Evolutionary conservation across 2,797 vertebrate genomes (phyloP).

Genomic region (Phoebastria nigripes): DNA sequence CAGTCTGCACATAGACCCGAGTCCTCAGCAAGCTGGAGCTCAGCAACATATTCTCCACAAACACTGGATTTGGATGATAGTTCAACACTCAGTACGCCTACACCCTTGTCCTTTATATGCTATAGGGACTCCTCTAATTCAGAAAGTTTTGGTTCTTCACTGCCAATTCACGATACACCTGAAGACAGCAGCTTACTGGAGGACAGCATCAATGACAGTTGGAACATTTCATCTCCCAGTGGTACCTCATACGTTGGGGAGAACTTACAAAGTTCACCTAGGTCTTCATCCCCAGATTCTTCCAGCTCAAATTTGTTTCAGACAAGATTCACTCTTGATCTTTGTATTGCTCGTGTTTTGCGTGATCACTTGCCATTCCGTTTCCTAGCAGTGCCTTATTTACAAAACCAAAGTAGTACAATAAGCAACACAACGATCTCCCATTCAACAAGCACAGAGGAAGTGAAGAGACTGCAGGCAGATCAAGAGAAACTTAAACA

Average conservation of each 20-base stretch:
- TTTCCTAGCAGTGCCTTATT: background rate
- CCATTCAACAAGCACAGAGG: background rate
- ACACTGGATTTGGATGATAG: background rate
- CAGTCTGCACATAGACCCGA: background rate
- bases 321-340: background rate
- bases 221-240: background rate
- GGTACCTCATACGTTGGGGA: background rate
- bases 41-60: background rate
- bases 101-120: conserved; percentile 14
- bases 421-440: background rate
- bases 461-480: background rate
- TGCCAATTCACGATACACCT: background rate
- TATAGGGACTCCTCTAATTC: background rate
- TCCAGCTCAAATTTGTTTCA: background rate
- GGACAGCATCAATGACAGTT: background rate
- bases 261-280: background rate
- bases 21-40: background rate
- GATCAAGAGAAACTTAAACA: conserved; percentile 66
- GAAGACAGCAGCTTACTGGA: background rate
- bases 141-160: background rate
- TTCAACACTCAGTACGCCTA: background rate
- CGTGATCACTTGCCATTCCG: conserved; percentile 1
- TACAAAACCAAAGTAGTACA: background rate
- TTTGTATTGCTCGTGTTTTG: background rate
- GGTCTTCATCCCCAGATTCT: background rate